Evolutionary conservation across 2,113 vertebrate species (phyloP).

Genomic region (Eubucco bourcierii): DNA sequence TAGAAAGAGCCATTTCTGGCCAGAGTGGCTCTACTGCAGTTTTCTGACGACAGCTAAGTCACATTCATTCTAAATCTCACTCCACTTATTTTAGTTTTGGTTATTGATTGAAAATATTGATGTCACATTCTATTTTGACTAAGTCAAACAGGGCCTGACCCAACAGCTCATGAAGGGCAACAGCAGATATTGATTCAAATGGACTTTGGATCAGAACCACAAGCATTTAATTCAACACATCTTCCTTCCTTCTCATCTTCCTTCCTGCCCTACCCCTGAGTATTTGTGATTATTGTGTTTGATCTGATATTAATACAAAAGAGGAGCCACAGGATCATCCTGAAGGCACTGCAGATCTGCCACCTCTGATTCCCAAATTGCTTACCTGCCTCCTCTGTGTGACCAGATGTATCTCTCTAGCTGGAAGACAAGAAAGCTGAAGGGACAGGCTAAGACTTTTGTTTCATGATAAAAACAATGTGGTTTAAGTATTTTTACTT

Average conservation of each 20-base stretch:
- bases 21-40: neutral
- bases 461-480: neutral
- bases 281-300: neutral
- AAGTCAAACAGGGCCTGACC: neutral
- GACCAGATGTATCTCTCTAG: neutral
- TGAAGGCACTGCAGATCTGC: neutral
- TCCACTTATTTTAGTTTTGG: neutral
- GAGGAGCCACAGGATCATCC: neutral
- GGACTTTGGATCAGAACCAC: neutral
- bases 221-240: neutral
- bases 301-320: neutral
- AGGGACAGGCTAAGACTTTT: neutral
- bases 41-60: neutral
- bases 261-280: neutral
- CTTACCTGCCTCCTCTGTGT: neutral
- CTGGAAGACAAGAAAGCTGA: neutral
- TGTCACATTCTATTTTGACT: neutral
- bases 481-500: neutral
- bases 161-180: neutral
- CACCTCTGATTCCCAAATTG: fast-evolving
- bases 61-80: neutral
- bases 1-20: neutral
- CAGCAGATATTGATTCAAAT: neutral
- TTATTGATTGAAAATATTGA: neutral
- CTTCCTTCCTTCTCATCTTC: neutral